Conservation (phyloP, 2,888 invertebrate genomes). For the Ethmia dodecea region DNA sequence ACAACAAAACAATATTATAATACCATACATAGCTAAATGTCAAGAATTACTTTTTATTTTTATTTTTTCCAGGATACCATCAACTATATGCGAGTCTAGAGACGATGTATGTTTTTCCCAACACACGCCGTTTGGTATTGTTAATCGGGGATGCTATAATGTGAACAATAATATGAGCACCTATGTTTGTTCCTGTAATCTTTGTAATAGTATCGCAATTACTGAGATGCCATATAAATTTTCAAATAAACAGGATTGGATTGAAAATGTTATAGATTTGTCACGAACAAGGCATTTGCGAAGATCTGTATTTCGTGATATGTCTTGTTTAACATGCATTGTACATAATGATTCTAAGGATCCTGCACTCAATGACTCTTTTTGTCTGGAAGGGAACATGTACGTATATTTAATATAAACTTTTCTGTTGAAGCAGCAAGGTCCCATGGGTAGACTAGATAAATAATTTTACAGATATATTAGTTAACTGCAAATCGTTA, state of each 20-base stretch:
- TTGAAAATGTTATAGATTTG: conserved; percentile 51
- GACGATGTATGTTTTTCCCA: conserved; percentile 53
- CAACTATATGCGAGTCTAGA: conserved; percentile 36
- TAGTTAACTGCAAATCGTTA: too few species aligned
- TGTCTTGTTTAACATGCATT: conserved; percentile 56
- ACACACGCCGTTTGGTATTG: conserved; percentile 60
- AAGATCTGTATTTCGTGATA: conserved; percentile 46
- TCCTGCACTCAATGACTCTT: too few species aligned
- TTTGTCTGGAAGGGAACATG: too few species aligned
- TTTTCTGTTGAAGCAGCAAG: too few species aligned
- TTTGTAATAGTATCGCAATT: conserved; percentile 56
- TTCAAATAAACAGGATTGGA: conserved; percentile 45
- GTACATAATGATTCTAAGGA: too few species aligned
- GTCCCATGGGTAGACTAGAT: too few species aligned
- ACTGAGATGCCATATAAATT: conserved; percentile 55
- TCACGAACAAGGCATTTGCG: conserved; percentile 44
- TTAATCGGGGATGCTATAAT: conserved; percentile 57
- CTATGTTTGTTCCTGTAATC: conserved; percentile 59
- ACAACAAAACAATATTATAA: too few species aligned
- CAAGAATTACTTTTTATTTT: too few species aligned
- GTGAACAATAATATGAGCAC: conserved; percentile 42
- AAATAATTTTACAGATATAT: too few species aligned
- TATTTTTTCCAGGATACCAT: conserved; percentile 35
- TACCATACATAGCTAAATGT: too few species aligned
- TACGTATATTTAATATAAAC: too few species aligned